Evolutionary conservation across 1,140 invertebrate species (phyloP).

Genomic region (Apis cerana): DNA sequence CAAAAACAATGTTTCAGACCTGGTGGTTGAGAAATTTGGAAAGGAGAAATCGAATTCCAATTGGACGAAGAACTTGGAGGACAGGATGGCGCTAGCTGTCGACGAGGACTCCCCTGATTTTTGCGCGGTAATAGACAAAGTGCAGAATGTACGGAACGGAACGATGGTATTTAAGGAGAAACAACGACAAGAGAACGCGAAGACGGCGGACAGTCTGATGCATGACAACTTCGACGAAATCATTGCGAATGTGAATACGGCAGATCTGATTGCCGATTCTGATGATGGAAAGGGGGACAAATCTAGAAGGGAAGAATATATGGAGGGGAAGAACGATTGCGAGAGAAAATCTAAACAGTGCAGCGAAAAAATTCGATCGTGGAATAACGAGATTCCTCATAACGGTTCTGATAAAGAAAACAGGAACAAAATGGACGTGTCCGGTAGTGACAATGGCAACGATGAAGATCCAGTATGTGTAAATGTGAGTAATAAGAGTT

Average conservation of each 20-base stretch:
- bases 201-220: background rate
- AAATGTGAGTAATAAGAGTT: background rate
- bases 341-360: background rate
- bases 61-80: background rate
- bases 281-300: rapidly evolving
- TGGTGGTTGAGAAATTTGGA: background rate
- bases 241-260: slow-evolving; percentile 37
- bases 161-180: background rate
- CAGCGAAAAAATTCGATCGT: background rate
- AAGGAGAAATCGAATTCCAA: background rate
- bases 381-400: background rate
- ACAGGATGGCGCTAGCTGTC: background rate
- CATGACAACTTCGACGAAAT: slow-evolving; percentile 52
- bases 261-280: background rate
- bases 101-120: slow-evolving; percentile 15
- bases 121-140: slow-evolving; percentile 19
- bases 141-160: slow-evolving; percentile 15
- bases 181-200: background rate
- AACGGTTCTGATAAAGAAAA: slow-evolving; percentile 39
- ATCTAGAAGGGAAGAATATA: background rate
- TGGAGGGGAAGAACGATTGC: background rate
- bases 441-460: background rate
- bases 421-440: too few species aligned
- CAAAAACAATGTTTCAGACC: background rate
- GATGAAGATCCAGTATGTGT: background rate